Percentiles rank a stretch among this genome's conserved stretches.
Evolutionary conservation across 1,140 invertebrate species (phyloP).

Genomic region (Thrips palmi): DNA sequence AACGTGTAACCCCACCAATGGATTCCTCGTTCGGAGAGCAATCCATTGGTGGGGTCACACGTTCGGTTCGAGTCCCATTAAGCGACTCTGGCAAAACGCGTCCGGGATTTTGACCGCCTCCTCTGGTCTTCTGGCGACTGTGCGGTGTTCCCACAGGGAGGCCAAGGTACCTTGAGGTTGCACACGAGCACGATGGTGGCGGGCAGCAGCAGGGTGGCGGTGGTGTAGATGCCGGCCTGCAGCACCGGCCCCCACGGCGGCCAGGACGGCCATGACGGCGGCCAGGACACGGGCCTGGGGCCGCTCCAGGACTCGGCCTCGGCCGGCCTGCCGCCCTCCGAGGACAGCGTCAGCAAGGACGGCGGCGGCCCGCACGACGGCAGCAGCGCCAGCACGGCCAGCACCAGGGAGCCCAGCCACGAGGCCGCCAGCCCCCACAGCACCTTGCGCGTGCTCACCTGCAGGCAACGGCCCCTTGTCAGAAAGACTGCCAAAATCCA

Average conservation of each 20-base stretch:
- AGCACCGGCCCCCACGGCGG: constrained; percentile 28
- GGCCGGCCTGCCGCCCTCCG: constrained; percentile 26
- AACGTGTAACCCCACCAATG: no score
- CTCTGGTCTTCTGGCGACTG: no score
- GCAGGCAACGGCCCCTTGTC: constrained; percentile 23
- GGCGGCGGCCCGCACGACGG: constrained; percentile 24
- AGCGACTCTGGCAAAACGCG: no score
- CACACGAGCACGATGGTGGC: constrained; percentile 46
- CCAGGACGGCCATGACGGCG: constrained; percentile 45
- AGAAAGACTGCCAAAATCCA: background rate
- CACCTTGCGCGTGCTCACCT: no score
- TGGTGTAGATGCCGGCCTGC: constrained; percentile 42
- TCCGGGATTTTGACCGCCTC: no score
- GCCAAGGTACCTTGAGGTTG: constrained; percentile 36
- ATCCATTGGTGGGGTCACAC: no score
- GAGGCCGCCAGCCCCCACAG: constrained; percentile 25
- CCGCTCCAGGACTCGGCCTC: constrained; percentile 23
- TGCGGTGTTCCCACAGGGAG: background rate
- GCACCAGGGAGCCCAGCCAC: constrained; percentile 27
- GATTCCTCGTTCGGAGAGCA: no score
- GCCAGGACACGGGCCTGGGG: constrained; percentile 34
- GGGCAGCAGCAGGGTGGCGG: constrained; percentile 43
- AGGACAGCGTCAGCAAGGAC: no score
- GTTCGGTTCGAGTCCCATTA: no score
- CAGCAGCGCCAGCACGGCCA: constrained; percentile 27